Conservation (phyloP, 2,797 vertebrate genomes). For the Rallus crepitans region DNA sequence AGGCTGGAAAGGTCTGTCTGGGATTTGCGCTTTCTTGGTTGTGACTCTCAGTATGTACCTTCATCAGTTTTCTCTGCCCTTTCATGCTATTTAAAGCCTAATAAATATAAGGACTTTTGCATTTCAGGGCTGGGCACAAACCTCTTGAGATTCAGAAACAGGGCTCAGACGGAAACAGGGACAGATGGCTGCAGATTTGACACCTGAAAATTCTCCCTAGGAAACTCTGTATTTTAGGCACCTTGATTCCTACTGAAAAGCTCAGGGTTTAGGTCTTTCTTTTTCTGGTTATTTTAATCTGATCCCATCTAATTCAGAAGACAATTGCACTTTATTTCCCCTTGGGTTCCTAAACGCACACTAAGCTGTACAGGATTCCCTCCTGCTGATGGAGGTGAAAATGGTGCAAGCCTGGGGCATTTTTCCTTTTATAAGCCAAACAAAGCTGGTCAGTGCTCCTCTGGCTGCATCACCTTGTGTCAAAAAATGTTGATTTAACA, state of each 20-base stretch:
- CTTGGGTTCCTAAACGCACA: background rate
- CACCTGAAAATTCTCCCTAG: background rate
- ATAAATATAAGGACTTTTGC: background rate
- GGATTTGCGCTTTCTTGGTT: background rate
- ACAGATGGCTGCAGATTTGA: background rate
- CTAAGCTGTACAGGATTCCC: background rate
- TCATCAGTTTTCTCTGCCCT: background rate
- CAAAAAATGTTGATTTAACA: background rate
- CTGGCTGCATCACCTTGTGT: background rate
- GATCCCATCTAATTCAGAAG: background rate
- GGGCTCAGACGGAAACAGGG: background rate
- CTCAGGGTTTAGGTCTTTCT: background rate
- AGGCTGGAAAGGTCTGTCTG: background rate
- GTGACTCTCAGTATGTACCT: background rate
- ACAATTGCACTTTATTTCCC: background rate
- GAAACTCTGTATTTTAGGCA: background rate
- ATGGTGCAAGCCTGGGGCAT: background rate
- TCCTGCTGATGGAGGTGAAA: constrained; percentile 6
- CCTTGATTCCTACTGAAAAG: background rate
- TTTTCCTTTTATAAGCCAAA: background rate
- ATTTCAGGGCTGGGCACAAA: background rate
- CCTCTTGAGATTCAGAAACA: background rate
- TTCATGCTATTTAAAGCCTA: background rate
- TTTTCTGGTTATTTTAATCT: background rate
- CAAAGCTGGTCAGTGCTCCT: background rate